Conservation (phyloP, 2,113 vertebrate species). For the Hiodon alosoides region DNA sequence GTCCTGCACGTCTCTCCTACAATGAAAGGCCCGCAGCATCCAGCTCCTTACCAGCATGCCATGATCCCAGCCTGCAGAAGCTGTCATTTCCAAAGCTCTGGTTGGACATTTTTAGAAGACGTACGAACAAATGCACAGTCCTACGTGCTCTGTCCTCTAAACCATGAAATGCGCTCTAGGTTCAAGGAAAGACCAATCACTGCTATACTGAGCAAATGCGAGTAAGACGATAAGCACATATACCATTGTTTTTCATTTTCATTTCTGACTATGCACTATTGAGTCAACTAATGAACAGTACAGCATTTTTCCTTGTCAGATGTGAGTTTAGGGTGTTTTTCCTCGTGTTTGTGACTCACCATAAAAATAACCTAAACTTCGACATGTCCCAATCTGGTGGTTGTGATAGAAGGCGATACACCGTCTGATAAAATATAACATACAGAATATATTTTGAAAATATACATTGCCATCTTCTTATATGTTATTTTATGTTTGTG, state of each 20-base stretch:
- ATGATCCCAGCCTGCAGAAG: neutral
- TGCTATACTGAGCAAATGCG: slow-evolving; percentile 21
- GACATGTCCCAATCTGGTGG: neutral
- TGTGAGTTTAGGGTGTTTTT: no score
- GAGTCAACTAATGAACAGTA: neutral
- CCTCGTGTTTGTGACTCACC: no score
- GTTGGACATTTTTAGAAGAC: neutral
- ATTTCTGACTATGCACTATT: slow-evolving; percentile 7
- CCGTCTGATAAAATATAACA: neutral
- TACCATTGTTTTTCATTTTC: neutral
- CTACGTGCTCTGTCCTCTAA: slow-evolving; percentile 18
- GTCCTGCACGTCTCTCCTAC: neutral
- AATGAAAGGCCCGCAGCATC: neutral
- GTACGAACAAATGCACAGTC: neutral
- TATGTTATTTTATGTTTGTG: no score
- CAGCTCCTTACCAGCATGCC: neutral
- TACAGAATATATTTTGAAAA: no score
- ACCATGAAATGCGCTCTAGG: slow-evolving; percentile 17
- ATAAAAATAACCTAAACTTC: no score
- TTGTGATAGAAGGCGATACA: neutral
- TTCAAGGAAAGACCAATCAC: slow-evolving; percentile 38
- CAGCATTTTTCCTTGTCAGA: no score
- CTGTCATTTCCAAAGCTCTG: neutral
- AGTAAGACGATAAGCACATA: slow-evolving; percentile 43
- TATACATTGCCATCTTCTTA: no score